phyloP scores from a whole-genome alignment of 1,140 invertebrate species.

The Phortica variegata region DNA sequence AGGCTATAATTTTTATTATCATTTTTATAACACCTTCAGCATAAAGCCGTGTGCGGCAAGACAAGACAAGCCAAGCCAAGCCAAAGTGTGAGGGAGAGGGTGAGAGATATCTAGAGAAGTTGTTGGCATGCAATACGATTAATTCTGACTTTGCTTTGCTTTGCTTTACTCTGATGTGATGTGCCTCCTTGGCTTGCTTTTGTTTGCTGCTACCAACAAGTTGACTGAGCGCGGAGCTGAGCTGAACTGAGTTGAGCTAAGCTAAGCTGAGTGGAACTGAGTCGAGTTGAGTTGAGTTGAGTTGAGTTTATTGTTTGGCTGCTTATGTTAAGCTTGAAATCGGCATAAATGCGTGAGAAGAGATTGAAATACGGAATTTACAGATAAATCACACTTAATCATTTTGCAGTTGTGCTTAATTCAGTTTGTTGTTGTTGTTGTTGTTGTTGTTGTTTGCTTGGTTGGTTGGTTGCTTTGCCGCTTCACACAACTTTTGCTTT shows the following conservation, averaged over 20 bases:
- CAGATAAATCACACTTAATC: slow-evolving; percentile 55
- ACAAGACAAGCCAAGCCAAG: not conserved
- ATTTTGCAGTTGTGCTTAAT: slow-evolving; percentile 41
- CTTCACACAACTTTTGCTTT: too few species aligned
- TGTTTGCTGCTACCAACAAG: too few species aligned
- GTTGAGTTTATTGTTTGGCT: not conserved
- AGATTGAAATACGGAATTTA: slow-evolving; percentile 51
- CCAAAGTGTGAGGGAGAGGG: not conserved
- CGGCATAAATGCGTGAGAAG: slow-evolving; percentile 39
- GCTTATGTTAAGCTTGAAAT: slow-evolving; percentile 11
- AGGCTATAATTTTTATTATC: slow-evolving; percentile 54
- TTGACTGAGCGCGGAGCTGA: too few species aligned
- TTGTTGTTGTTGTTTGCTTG: not conserved
- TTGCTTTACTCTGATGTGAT: too few species aligned
- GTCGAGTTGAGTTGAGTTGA: not conserved
- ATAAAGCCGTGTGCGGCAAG: too few species aligned
- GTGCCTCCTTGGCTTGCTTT: too few species aligned
- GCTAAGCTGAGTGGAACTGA: not conserved
- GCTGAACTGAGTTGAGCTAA: not conserved
- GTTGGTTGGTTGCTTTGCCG: too few species aligned
- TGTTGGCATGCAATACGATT: not conserved
- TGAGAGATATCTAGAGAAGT: not conserved
- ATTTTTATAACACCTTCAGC: slow-evolving; percentile 46
- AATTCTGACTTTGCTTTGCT: too few species aligned
- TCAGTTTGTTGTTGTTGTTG: slow-evolving; percentile 7